Evolutionary conservation across 2,888 invertebrate genomes (phyloP).

Genomic region (Adineta ricciae): DNA sequence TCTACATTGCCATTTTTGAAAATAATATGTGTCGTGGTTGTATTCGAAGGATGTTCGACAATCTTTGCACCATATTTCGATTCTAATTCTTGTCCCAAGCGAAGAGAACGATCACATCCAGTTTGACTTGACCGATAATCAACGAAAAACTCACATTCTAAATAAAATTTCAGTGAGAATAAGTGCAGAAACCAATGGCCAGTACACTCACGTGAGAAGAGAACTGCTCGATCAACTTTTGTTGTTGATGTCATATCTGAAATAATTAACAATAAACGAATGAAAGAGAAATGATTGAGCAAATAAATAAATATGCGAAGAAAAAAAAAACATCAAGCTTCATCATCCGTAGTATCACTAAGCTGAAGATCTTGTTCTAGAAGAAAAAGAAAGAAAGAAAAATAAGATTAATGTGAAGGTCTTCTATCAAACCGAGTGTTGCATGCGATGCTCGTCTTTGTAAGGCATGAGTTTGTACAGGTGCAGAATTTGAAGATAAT

Average conservation of each 20-base stretch:
- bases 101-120: neutral
- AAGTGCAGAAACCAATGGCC: neutral
- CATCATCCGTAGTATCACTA: neutral
- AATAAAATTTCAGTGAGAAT: neutral
- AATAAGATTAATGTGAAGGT: too few species aligned
- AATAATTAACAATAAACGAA: neutral
- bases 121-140: neutral
- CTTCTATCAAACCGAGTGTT: neutral
- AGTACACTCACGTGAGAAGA: neutral
- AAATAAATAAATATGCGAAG: neutral
- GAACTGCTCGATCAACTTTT: neutral
- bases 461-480: neutral
- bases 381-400: neutral
- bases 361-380: slow-evolving; percentile 8
- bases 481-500: neutral
- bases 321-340: neutral
- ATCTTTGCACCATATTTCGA: slow-evolving; percentile 9
- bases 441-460: neutral
- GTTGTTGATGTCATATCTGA: neutral
- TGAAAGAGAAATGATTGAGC: neutral
- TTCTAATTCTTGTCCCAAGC: neutral
- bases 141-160: slow-evolving; percentile 15
- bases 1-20: slow-evolving; percentile 1
- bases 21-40: neutral
- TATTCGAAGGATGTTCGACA: neutral